Evolutionary conservation across 2,113 vertebrate species (phyloP).

Genomic region (Ornithorhynchus anatinus): DNA sequence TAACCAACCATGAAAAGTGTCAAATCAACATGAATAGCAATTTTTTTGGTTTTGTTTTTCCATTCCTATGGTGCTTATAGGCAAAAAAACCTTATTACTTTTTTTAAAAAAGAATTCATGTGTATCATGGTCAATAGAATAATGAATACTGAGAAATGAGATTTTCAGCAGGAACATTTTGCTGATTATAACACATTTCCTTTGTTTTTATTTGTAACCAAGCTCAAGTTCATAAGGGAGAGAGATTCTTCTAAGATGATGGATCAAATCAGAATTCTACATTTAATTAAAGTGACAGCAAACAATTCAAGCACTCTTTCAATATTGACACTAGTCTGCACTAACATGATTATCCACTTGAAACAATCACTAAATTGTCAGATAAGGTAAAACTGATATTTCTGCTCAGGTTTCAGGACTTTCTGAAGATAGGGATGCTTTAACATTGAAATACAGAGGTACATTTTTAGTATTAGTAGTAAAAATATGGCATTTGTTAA

Average conservation of each 20-base stretch:
- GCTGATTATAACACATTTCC: background rate
- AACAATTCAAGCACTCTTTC: background rate
- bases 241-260: background rate
- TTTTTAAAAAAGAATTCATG: background rate
- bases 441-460: no score
- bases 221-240: no score
- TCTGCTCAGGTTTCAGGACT: slow-evolving; percentile 1
- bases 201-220: background rate
- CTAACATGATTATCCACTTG: background rate
- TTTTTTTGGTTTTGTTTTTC: no score
- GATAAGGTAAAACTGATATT: background rate
- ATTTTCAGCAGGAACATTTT: background rate
- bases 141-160: background rate
- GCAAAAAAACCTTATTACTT: no score
- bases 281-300: background rate
- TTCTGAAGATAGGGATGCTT: slow-evolving; percentile 1
- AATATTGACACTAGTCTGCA: background rate
- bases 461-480: no score
- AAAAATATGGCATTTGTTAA: no score
- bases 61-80: no score
- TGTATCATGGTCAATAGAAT: background rate
- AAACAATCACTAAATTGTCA: background rate
- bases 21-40: no score
- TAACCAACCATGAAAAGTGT: no score
- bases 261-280: background rate